Conservation (phyloP, 2,888 invertebrate genomes). For the Xanthostigma xanthostigma region DNA sequence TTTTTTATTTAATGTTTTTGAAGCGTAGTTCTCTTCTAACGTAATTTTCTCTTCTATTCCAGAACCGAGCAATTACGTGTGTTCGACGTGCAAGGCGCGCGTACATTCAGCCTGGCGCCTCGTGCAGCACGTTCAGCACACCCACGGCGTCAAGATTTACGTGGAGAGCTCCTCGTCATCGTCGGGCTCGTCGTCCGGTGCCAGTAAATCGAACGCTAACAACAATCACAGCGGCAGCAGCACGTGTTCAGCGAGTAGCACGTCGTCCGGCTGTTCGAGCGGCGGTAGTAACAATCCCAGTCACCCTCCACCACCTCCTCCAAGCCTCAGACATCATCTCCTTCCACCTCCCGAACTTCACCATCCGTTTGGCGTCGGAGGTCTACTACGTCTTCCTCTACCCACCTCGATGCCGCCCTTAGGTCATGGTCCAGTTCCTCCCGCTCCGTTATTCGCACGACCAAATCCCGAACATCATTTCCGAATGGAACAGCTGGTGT, state of each 20-base stretch:
- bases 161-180: conserved; percentile 40
- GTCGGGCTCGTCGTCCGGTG: conserved; percentile 14
- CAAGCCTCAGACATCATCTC: conserved; percentile 49
- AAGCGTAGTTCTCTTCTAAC: too few relatives aligned
- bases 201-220: conserved; percentile 24
- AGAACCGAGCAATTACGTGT: conserved; percentile 92
- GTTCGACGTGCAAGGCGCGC: conserved; percentile 84
- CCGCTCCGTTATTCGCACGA: conserved; percentile 58
- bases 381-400: conserved; percentile 59
- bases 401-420: conserved; percentile 45
- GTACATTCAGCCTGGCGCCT: conserved; percentile 90
- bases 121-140: conserved; percentile 87
- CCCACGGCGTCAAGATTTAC: conserved; percentile 89
- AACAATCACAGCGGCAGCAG: conserved; percentile 41
- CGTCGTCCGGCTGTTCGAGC: conserved; percentile 32
- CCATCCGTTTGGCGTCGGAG: conserved; percentile 58
- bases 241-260: conserved; percentile 32
- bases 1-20: too few relatives aligned
- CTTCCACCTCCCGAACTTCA: conserved; percentile 59
- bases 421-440: conserved; percentile 54
- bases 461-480: conserved; percentile 64
- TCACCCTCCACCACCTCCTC: conserved; percentile 40
- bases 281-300: conserved; percentile 32
- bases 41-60: conserved; percentile 31
- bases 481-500: conserved; percentile 71